phyloP scores from a whole-genome alignment of 2,797 vertebrate species.

The Alectoris magna region DNA sequence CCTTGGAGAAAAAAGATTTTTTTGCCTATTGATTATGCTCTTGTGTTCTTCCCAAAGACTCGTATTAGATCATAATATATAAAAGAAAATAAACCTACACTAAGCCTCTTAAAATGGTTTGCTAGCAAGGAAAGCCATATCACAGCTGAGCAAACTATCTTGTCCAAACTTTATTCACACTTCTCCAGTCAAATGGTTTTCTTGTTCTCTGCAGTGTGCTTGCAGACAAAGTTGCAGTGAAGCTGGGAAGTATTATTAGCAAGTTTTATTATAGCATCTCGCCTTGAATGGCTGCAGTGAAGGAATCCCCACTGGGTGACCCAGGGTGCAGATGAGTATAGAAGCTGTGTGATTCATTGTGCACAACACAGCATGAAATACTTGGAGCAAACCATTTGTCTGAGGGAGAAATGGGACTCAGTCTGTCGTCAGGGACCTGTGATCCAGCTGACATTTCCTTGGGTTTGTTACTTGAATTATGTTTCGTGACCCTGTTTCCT shows the following conservation, averaged over 20 bases:
- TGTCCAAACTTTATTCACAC: not conserved
- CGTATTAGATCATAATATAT: not conserved
- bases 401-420: not conserved
- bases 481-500: not conserved
- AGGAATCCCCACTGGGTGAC: slow-evolving; percentile 63
- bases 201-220: not conserved
- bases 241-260: slow-evolving; percentile 62
- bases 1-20: not conserved
- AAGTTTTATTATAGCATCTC: slow-evolving; percentile 59
- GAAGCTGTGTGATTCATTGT: slow-evolving; percentile 54
- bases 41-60: not conserved
- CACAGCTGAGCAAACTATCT: slow-evolving; percentile 15
- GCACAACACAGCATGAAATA: not conserved
- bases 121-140: not conserved
- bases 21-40: not conserved
- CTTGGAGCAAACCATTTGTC: not conserved
- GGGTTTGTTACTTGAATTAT: not conserved
- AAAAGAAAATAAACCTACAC: not conserved
- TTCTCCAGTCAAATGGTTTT: not conserved
- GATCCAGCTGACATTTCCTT: not conserved
- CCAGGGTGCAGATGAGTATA: not conserved
- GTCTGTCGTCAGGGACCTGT: not conserved
- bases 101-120: not conserved
- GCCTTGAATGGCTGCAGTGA: slow-evolving; percentile 41
- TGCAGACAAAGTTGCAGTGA: not conserved